phyloP scores from a whole-genome alignment of 2,888 invertebrate genomes.

The Polyploca ridens region DNA sequence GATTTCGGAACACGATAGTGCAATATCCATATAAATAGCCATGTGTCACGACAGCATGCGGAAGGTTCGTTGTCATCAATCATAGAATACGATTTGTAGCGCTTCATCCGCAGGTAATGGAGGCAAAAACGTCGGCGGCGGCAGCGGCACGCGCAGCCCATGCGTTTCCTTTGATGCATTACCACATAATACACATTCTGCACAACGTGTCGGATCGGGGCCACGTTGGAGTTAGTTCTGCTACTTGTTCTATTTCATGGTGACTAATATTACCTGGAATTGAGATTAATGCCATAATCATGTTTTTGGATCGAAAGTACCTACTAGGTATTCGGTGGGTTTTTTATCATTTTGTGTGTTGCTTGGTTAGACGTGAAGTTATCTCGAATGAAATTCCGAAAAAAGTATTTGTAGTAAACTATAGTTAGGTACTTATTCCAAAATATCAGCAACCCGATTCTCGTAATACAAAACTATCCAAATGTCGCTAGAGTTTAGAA shows the following conservation, averaged over 20 bases:
- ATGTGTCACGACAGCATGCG: slow-evolving; percentile 65
- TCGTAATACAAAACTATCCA: too few species aligned
- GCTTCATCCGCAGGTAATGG: slow-evolving; percentile 55
- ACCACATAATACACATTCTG: slow-evolving; percentile 15
- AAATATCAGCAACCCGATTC: too few species aligned
- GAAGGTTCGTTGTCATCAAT: slow-evolving; percentile 70
- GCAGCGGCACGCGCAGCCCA: slow-evolving; percentile 57
- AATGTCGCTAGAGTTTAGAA: too few species aligned
- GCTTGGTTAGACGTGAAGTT: too few species aligned
- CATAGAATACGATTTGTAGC: slow-evolving; percentile 64
- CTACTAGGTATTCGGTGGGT: too few species aligned
- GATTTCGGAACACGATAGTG: slow-evolving; percentile 52
- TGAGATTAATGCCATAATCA: too few species aligned
- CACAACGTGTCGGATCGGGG: slow-evolving; percentile 6
- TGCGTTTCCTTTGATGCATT: slow-evolving; percentile 49
- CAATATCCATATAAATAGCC: slow-evolving; percentile 25
- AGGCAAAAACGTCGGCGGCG: slow-evolving; percentile 55
- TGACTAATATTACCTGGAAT: background rate
- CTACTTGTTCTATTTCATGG: slow-evolving; percentile 3
- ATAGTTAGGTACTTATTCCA: too few species aligned
- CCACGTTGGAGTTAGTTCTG: background rate
- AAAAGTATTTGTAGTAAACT: too few species aligned
- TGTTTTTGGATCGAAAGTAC: too few species aligned
- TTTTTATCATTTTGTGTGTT: too few species aligned
- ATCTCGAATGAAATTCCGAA: too few species aligned